Conservation (phyloP, 2,888 invertebrate genomes). For the Ophraella communa region DNA sequence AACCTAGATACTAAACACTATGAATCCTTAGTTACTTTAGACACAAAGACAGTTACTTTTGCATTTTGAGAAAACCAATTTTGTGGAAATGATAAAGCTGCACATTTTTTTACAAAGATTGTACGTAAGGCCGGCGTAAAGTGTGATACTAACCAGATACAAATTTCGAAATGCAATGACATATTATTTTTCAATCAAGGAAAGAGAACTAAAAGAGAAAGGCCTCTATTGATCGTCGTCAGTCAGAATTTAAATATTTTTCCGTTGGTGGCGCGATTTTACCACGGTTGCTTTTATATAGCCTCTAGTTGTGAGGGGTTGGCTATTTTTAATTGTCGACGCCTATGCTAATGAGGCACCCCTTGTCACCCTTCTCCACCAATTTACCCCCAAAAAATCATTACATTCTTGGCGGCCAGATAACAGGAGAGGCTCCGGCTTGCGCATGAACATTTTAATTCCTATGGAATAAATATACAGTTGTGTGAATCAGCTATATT, state of each 20-base stretch:
- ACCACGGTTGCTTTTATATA: conserved; percentile 1
- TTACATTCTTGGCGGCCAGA: conserved; percentile 75
- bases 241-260: conserved; percentile 36
- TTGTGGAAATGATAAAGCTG: no score
- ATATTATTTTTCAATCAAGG: conserved; percentile 24
- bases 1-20: no score
- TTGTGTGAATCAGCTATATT: conserved; percentile 60
- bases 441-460: conserved; percentile 61
- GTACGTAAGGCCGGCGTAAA: no score
- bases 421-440: conserved; percentile 59
- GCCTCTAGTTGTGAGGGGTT: conserved; percentile 44
- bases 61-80: no score
- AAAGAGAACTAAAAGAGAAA: conserved; percentile 18
- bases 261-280: conserved; percentile 24
- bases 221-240: conserved; percentile 30
- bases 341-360: conserved; percentile 58
- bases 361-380: conserved; percentile 56
- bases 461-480: conserved; percentile 57
- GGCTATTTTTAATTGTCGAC: conserved; percentile 54
- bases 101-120: no score
- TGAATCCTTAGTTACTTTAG: no score
- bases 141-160: background rate
- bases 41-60: no score
- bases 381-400: conserved; percentile 87
- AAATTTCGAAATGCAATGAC: background rate